Evolutionary conservation across 2,888 invertebrate species (phyloP).

Genomic region (Caenorhabditis sp.): DNA sequence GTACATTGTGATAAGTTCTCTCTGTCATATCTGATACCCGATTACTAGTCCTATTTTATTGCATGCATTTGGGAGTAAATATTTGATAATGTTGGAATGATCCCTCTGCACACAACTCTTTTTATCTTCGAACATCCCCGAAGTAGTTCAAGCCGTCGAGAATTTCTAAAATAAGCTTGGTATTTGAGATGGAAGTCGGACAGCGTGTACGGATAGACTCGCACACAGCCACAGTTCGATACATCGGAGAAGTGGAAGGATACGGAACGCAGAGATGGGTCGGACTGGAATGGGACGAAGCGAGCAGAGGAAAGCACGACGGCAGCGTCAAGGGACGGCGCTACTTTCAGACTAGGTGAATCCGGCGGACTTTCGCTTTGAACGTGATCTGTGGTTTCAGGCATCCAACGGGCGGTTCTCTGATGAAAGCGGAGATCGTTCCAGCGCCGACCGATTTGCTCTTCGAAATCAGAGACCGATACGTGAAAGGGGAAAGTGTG

Average conservation of each 20-base stretch:
- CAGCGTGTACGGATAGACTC: conserved; percentile 45
- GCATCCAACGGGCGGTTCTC: conserved; percentile 46
- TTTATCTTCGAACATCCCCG: conserved; percentile 31
- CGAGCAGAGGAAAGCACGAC: conserved; percentile 91
- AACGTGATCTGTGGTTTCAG: no score
- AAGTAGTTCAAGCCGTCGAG: conserved; percentile 19
- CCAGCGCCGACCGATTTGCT: conserved; percentile 37
- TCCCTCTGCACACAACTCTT: neutral
- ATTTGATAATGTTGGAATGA: neutral
- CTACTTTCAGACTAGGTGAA: conserved; percentile 85
- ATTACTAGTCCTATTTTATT: conserved; percentile 30
- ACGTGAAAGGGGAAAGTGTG: conserved; percentile 80
- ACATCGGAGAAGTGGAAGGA: conserved; percentile 86
- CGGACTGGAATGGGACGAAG: conserved; percentile 97
- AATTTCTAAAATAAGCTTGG: neutral
- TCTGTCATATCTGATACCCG: conserved; percentile 38
- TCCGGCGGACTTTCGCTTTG: no score
- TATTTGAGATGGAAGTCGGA: conserved; percentile 52
- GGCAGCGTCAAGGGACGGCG: conserved; percentile 87
- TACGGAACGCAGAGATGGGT: conserved; percentile 79
- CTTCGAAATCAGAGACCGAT: conserved; percentile 85
- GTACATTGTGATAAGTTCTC: conserved; percentile 47
- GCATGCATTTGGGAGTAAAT: conserved; percentile 36
- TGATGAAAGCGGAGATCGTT: conserved; percentile 44
- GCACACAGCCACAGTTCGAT: conserved; percentile 82